phyloP scores from a whole-genome alignment of 2,797 vertebrate species.

The Sebastes variabilis region DNA sequence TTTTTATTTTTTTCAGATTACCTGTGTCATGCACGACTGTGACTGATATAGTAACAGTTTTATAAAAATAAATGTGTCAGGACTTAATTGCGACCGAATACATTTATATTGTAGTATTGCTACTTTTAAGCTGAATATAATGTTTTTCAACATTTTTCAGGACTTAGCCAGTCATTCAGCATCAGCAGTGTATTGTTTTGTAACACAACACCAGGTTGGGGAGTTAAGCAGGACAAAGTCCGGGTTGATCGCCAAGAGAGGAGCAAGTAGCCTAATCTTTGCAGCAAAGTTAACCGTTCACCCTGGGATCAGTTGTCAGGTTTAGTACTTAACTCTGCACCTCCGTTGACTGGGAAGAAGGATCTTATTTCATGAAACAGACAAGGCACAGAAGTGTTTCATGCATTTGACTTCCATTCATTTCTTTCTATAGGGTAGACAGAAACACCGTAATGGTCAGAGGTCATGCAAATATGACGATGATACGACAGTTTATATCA shows the following conservation, averaged over 20 bases:
- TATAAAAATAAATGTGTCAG: no score
- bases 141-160: neutral
- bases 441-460: slow-evolving; percentile 20
- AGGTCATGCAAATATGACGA: neutral
- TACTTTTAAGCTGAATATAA: neutral
- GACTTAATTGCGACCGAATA: neutral
- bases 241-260: neutral
- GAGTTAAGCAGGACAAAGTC: neutral
- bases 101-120: neutral
- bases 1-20: no score
- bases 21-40: no score
- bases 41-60: no score
- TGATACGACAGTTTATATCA: neutral
- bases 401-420: neutral
- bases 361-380: neutral
- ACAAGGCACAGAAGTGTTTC: accelerated
- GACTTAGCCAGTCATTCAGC: neutral
- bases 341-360: neutral
- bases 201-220: neutral
- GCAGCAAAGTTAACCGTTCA: neutral
- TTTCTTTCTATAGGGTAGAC: neutral
- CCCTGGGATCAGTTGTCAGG: neutral
- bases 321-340: slow-evolving; percentile 3
- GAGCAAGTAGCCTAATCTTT: neutral
- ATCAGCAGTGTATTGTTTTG: neutral